A percentile compares a stretch with the other conserved stretches of the same genome.
These are phyloP conservation scores for Tetragonula clypearis DNA, from an alignment of 1,140 invertebrate genomes.

Conservation along the genomic window DNA sequence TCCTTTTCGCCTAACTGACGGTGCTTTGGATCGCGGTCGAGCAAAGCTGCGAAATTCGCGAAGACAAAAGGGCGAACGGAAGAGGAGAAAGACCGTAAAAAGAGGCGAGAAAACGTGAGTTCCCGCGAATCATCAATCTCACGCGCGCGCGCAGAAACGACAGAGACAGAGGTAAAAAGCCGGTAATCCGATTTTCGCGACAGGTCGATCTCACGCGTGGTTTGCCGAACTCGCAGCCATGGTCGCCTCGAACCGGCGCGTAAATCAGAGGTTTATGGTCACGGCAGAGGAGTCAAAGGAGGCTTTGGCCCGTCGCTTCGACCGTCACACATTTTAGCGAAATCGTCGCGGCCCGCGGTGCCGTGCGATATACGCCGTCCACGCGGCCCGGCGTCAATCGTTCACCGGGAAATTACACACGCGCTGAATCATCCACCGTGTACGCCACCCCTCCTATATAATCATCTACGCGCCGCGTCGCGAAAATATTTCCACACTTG, in stretches of 20 bases:
- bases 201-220: constrained; percentile 70
- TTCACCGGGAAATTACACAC: constrained; percentile 48
- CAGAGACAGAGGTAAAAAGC: constrained; percentile 52
- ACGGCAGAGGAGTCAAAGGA: constrained; percentile 75
- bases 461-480: background rate
- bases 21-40: background rate
- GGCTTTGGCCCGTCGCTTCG: constrained; percentile 73
- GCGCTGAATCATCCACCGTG: constrained; percentile 56
- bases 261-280: constrained; percentile 79
- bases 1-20: background rate
- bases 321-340: constrained; percentile 78
- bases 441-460: background rate
- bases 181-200: constrained; percentile 68
- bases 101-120: background rate
- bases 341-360: constrained; percentile 66
- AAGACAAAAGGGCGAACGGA: background rate
- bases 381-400: constrained; percentile 26
- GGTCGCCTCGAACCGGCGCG: constrained; percentile 59
- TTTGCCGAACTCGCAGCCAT: constrained; percentile 60
- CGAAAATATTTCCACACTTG: background rate
- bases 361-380: constrained; percentile 53
- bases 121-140: constrained; percentile 9
- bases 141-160: constrained; percentile 9
- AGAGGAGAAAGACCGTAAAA: background rate
- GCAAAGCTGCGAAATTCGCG: no score